Conservation (phyloP, 2,888 invertebrate species). For the Anthophora plumipes region DNA sequence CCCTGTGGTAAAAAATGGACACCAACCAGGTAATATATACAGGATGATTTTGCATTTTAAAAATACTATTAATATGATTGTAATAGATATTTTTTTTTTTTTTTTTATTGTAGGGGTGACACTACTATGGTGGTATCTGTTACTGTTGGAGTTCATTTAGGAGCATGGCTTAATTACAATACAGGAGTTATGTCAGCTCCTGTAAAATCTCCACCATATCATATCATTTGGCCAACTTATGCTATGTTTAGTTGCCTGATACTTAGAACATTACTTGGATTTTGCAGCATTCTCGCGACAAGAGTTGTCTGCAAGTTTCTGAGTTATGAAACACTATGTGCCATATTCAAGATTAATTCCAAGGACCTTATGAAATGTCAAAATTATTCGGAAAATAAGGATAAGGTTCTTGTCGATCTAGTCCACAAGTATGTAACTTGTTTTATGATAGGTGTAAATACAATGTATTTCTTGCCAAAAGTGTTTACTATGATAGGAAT, state of each 20-base stretch:
- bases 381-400: constrained; percentile 88
- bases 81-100: neutral
- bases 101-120: constrained; percentile 89
- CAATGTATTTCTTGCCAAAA: constrained; percentile 91
- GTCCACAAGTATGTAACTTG: constrained; percentile 94
- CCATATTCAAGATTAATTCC: constrained; percentile 89
- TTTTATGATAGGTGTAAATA: constrained; percentile 92
- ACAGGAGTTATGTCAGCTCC: constrained; percentile 89
- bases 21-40: constrained; percentile 90
- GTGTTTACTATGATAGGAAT: constrained; percentile 91
- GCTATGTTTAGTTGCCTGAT: constrained; percentile 89
- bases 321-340: constrained; percentile 90
- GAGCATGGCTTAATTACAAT: constrained; percentile 94
- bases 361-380: constrained; percentile 88
- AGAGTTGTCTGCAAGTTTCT: constrained; percentile 89
- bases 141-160: constrained; percentile 91
- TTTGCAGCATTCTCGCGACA: constrained; percentile 90
- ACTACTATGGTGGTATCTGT: constrained; percentile 95
- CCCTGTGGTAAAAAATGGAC: constrained; percentile 95
- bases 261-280: constrained; percentile 91
- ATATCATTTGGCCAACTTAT: constrained; percentile 92
- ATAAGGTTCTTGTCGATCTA: constrained; percentile 92
- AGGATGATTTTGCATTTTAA: neutral
- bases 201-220: constrained; percentile 89
- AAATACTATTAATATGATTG: neutral